Evolutionary conservation across 2,888 invertebrate species (phyloP), one percentile per base, ranked within the genome.

Genomic region (Oligia strigilis): DNA sequence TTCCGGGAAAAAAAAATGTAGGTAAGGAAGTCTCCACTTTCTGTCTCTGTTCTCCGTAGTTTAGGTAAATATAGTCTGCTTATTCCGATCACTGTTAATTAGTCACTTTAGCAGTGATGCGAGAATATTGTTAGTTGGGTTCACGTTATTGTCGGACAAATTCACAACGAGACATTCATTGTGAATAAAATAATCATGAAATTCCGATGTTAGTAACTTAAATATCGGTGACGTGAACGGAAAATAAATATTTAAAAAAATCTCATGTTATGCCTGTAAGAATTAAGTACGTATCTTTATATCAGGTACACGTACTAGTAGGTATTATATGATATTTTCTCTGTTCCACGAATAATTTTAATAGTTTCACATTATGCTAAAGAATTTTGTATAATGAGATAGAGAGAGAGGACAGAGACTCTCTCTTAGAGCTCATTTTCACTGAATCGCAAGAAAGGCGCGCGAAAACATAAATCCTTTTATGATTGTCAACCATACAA

Each of bases 381-480:
- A 64, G 70, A 64, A 78, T 73, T 36, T 55, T 40, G 17, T 46
- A 43, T 70, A 2, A 36, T 5, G 23, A 55, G 72, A 40, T 4
- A 40, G 40, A 40, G 40, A 40, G 40, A 4, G 40, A 40, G 40
- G 40, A 40, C 40, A 40, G 5, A 40, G 40, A 40, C 40, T 5
- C 40, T 40, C 40, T 40, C 55, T 66, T 60, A 36, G 43, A 70
- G 29, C 36, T 73, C 40, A 74, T 75, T 78, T 43, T 40, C 58
- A 36, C 62, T 19, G 66, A 70, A 69, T 49, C 62, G 17, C 14
- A 65, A 79, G 71, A 52, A 65, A 46, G 19, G 17, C 4, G 40
- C 52, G 58, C 62, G 11, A 60, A 67, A 73, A 72, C 52, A 76
- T 77, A 82, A 85, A 82, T 77, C 69, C 62, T 49, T 65, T 75